These are phyloP conservation scores for Mnemiopsis leidyi DNA, from an alignment of 37 sponge, comb jelly and placozoan species.

Conservation along the genomic window DNA sequence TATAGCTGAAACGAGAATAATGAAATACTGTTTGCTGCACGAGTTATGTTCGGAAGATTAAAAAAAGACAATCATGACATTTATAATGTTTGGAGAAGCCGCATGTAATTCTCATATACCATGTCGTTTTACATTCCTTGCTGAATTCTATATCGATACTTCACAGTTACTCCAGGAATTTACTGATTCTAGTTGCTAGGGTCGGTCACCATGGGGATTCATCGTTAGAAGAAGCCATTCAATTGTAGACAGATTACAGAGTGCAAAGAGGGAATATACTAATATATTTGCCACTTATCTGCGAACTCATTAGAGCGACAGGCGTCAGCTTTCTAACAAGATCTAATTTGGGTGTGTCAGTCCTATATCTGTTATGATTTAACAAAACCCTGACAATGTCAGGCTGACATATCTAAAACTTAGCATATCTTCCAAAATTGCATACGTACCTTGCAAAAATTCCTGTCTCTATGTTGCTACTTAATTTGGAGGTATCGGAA, in stretches of 20 bases:
- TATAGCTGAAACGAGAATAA: background rate
- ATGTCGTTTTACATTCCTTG: background rate
- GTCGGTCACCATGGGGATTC: background rate
- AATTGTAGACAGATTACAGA: background rate
- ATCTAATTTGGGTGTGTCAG: too few species aligned
- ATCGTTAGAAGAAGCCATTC: background rate
- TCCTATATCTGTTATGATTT: background rate
- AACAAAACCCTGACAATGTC: too few species aligned
- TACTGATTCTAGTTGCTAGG: background rate
- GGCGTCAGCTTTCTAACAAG: too few species aligned
- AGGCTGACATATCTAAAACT: background rate
- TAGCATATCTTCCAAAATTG: background rate
- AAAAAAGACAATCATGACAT: background rate
- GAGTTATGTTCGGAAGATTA: background rate
- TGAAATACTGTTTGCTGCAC: background rate
- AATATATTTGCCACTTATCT: too few species aligned
- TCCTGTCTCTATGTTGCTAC: too few species aligned
- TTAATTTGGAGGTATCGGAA: too few species aligned
- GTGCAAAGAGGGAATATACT: background rate
- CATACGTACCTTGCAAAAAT: background rate
- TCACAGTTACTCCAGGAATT: background rate
- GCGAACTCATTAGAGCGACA: too few species aligned
- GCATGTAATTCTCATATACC: too few species aligned
- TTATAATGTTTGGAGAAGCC: background rate
- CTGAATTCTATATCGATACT: background rate